These are phyloP conservation scores for Sorex maritimensis DNA, from an alignment of 2,797 vertebrate genomes.

Conservation along the genomic window DNA sequence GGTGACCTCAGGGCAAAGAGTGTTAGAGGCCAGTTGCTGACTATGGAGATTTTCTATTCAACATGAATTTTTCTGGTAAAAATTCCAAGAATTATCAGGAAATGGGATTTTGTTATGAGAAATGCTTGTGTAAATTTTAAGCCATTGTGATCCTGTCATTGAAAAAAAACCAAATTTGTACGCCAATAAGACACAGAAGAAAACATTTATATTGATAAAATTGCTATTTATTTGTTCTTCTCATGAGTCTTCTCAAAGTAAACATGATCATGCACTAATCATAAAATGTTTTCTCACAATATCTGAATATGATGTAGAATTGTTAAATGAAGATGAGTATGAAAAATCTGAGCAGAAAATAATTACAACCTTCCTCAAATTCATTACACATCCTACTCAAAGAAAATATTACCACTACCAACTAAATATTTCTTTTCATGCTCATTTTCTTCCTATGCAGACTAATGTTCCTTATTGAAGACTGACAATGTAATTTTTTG, in stretches of 20 bases:
- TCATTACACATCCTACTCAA: background rate
- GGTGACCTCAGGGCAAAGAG: slow-evolving; percentile 27
- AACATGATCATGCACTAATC: background rate
- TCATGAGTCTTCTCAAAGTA: background rate
- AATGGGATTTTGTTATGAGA: background rate
- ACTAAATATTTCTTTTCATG: background rate
- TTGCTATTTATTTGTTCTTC: background rate
- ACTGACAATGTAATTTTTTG: background rate
- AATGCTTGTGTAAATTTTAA: background rate
- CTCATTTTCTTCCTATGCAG: background rate
- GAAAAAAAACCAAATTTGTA: background rate
- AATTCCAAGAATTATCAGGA: slow-evolving; percentile 52
- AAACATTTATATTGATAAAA: background rate
- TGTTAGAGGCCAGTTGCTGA: background rate
- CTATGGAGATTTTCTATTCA: background rate
- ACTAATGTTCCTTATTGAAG: background rate
- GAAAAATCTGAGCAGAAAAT: slow-evolving; percentile 4
- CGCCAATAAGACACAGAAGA: background rate
- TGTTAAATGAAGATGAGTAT: slow-evolving; percentile 2
- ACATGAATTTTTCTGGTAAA: background rate
- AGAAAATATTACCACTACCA: background rate
- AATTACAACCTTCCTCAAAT: background rate
- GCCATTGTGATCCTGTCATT: background rate
- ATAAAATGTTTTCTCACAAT: background rate
- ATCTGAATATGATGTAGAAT: background rate